A percentile compares a stretch with the other conserved stretches of the same genome.
These are phyloP conservation scores for Gryllus bimaculatus DNA, from an alignment of 1,140 invertebrate species.

Conservation along the genomic window DNA sequence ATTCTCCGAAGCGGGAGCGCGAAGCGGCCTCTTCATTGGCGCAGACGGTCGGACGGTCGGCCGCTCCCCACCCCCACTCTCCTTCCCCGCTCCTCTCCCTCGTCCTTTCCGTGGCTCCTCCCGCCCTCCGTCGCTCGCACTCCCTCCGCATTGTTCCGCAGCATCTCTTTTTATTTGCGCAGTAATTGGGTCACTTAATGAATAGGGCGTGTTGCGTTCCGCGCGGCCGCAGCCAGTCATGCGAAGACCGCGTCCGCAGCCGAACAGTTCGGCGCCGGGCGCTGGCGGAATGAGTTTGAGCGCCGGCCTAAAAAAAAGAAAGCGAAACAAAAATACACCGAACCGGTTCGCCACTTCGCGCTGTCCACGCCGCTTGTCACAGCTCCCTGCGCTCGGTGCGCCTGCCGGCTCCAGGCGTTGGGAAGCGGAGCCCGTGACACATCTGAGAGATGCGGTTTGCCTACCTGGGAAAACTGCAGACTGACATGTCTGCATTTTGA, in stretches of 20 bases:
- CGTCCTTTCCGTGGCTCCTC: too few species aligned
- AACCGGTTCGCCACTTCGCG: neutral
- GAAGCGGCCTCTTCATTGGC: neutral
- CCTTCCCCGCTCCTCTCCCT: too few species aligned
- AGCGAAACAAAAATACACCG: neutral
- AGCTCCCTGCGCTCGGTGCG: neutral
- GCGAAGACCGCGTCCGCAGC: neutral
- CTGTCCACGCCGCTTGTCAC: neutral
- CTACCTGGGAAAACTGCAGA: too few species aligned
- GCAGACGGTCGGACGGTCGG: neutral
- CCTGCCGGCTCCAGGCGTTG: neutral
- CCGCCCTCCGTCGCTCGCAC: too few species aligned
- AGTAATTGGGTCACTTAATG: conserved; percentile 4
- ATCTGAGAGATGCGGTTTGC: too few species aligned
- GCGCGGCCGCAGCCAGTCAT: neutral
- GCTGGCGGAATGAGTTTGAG: neutral
- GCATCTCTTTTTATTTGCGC: neutral
- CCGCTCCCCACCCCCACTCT: neutral
- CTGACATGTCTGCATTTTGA: too few species aligned
- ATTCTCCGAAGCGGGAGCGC: neutral
- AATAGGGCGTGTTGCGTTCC: neutral
- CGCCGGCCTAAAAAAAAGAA: neutral
- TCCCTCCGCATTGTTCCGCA: neutral
- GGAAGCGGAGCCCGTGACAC: too few species aligned
- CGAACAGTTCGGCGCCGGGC: neutral